phyloP scores from a whole-genome alignment of 2,888 invertebrate genomes.

The Polia nebulosa region DNA sequence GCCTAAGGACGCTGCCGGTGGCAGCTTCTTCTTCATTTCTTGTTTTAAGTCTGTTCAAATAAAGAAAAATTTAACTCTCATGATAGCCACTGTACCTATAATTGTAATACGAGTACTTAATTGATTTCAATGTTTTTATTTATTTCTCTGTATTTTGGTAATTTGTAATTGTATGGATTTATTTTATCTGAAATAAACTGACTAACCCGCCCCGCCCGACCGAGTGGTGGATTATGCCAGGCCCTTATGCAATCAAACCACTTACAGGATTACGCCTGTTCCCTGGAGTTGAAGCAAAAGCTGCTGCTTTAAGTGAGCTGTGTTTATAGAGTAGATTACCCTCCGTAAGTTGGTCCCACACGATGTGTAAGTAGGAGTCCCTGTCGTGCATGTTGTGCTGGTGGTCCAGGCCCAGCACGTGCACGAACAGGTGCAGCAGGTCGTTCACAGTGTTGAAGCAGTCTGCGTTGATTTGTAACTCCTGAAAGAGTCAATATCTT shows the following conservation, averaged over 20 bases:
- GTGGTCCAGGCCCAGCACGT: constrained; percentile 85
- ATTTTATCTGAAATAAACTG: no score
- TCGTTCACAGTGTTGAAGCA: constrained; percentile 88
- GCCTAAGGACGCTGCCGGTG: constrained; percentile 82
- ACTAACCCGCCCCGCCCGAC: no score
- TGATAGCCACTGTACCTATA: no score
- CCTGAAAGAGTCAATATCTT: constrained; percentile 67
- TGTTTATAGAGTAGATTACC: constrained; percentile 66
- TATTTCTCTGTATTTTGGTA: no score
- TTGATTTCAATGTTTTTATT: no score
- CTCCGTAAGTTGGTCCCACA: constrained; percentile 81
- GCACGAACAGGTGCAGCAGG: constrained; percentile 84
- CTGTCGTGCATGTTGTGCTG: constrained; percentile 87
- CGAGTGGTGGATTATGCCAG: no score
- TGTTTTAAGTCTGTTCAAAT: constrained; percentile 73
- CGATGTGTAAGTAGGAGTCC: constrained; percentile 81
- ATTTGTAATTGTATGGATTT: no score
- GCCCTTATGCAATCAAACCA: no score
- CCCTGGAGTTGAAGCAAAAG: no score
- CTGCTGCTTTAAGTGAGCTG: no score
- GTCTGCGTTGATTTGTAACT: constrained; percentile 77
- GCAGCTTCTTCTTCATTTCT: constrained; percentile 78
- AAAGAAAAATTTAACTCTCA: background rate
- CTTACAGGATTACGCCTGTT: no score
- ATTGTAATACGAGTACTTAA: no score